A percentile compares a stretch with the other conserved stretches of the same genome.
Conservation (phyloP, 2,797 vertebrate genomes). For the Eulemur coronatus region DNA sequence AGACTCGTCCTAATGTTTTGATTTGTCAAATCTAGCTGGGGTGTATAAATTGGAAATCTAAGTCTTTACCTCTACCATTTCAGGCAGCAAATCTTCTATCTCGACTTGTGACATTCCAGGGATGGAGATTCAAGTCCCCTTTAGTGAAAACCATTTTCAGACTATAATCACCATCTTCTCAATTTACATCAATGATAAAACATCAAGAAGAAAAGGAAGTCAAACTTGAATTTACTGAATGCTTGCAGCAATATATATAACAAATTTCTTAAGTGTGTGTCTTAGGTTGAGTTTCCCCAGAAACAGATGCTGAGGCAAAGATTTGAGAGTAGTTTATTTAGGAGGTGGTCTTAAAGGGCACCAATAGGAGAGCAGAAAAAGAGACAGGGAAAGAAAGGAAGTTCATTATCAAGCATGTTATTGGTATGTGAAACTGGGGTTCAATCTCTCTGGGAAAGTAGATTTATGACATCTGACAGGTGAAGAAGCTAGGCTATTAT, state of each 20-base stretch:
- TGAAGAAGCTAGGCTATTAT: background rate
- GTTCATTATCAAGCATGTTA: background rate
- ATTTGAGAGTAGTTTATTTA: background rate
- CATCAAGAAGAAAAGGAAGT: background rate
- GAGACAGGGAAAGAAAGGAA: background rate
- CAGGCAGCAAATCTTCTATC: background rate
- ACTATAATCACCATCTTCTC: background rate
- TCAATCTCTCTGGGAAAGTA: background rate
- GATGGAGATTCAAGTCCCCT: background rate
- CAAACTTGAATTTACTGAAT: background rate
- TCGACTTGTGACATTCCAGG: background rate
- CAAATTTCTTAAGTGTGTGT: background rate
- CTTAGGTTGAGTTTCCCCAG: background rate
- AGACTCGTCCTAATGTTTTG: background rate
- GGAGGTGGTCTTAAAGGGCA: background rate
- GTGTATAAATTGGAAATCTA: background rate
- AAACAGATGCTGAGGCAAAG: background rate
- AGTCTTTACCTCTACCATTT: background rate
- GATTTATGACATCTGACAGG: background rate
- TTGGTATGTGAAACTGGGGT: background rate
- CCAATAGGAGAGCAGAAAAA: background rate
- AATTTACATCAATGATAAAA: conserved; percentile 11
- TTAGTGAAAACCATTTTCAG: background rate
- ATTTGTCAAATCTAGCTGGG: background rate
- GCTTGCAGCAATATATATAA: background rate